Percentiles rank a stretch among this genome's conserved stretches.
phyloP scores from a whole-genome alignment of 2,888 invertebrate species.

The Apeira syringaria region DNA sequence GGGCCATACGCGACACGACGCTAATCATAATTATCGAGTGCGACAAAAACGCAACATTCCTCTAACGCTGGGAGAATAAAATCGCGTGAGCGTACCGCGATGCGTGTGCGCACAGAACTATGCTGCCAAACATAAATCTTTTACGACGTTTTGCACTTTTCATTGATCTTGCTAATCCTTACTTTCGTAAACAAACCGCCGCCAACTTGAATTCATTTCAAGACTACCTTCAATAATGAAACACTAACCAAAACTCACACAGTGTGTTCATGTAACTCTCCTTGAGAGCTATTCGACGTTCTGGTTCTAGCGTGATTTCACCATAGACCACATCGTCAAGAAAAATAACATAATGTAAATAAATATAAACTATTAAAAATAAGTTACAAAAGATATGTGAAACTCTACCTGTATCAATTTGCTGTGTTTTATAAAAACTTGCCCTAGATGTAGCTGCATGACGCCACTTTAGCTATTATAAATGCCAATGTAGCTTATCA shows the following conservation, averaged over 20 bases:
- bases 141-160: constrained; percentile 29
- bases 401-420: constrained; percentile 1
- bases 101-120: constrained; percentile 30
- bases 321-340: too few species aligned
- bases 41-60: constrained; percentile 65
- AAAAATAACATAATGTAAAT: too few species aligned
- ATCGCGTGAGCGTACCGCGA: constrained; percentile 53
- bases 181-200: constrained; percentile 15
- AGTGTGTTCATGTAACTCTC: too few species aligned
- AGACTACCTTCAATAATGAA: too few species aligned
- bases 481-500: constrained; percentile 14
- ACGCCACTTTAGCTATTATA: constrained; percentile 10
- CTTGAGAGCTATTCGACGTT: too few species aligned
- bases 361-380: too few species aligned
- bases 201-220: background rate
- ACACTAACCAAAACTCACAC: too few species aligned
- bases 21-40: constrained; percentile 48
- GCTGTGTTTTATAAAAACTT: background rate
- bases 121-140: constrained; percentile 26
- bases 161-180: constrained; percentile 20
- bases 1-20: constrained; percentile 45
- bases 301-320: too few species aligned
- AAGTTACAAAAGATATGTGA: background rate
- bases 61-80: constrained; percentile 43
- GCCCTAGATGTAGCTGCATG: constrained; percentile 8